phyloP scores from a whole-genome alignment of 2,113 vertebrate species.

The Lontra canadensis region DNA sequence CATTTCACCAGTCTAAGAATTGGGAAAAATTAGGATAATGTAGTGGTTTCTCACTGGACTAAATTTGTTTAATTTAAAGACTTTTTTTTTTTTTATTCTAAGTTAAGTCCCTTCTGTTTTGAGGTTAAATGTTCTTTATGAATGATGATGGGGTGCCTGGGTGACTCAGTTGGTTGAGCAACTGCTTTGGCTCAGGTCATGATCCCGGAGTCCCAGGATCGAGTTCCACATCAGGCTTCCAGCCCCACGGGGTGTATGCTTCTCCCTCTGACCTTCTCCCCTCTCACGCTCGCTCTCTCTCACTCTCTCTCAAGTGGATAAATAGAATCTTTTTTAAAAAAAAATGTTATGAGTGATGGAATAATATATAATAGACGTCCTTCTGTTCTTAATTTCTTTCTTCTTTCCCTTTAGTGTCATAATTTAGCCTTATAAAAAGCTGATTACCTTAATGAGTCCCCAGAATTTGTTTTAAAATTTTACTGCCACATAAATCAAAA shows the following conservation, averaged over 20 bases:
- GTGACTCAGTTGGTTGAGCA: no score
- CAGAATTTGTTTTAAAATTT: constrained; percentile 46
- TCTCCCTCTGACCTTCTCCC: no score
- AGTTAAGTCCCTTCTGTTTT: neutral
- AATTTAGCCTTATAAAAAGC: neutral
- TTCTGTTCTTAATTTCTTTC: neutral
- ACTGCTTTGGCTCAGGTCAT: no score
- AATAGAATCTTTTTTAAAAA: no score
- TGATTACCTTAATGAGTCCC: neutral
- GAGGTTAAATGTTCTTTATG: neutral
- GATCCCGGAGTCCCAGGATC: no score
- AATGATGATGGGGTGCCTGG: neutral
- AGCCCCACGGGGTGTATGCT: no score
- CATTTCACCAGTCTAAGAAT: neutral
- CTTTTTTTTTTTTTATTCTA: neutral
- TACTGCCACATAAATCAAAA: neutral
- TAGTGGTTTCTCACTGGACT: neutral
- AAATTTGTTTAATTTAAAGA: neutral
- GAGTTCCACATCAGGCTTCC: no score
- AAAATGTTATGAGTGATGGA: neutral
- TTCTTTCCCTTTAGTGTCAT: neutral
- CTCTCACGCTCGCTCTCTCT: no score
- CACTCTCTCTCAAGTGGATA: no score
- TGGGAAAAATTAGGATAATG: neutral
- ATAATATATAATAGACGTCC: neutral